A percentile compares a stretch with the other conserved stretches of the same genome.
Evolutionary conservation across 2,113 vertebrate genomes (phyloP).

Genomic region (Pseudonaja textilis): DNA sequence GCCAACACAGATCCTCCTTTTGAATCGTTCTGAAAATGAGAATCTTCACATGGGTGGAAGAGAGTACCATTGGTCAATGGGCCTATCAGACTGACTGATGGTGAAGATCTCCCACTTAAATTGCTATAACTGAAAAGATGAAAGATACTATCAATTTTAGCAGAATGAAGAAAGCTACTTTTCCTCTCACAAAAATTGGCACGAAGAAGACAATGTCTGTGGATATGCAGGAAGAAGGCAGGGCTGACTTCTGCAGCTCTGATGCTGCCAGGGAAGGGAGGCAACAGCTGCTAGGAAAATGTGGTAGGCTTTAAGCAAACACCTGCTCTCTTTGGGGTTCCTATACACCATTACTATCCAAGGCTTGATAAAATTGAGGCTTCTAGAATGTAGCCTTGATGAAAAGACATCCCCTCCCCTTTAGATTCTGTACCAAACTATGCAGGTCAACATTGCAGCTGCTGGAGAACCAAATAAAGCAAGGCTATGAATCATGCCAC

Average conservation of each 20-base stretch:
- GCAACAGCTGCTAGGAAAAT: slow-evolving; percentile 10
- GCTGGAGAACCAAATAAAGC: neutral
- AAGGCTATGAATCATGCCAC: neutral
- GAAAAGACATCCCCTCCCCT: neutral
- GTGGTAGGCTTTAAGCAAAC: neutral
- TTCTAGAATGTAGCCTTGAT: neutral
- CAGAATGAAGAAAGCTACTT: neutral
- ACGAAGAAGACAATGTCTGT: neutral
- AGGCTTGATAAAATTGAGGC: neutral
- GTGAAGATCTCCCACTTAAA: neutral
- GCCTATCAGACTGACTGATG: neutral
- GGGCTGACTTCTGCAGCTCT: neutral
- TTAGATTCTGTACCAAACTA: neutral
- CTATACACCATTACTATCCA: neutral
- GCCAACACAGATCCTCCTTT: neutral
- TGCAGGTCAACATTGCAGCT: neutral
- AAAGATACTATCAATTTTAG: neutral
- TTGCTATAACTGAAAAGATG: neutral
- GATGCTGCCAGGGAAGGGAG: neutral
- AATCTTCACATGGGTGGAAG: neutral
- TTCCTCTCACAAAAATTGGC: neutral
- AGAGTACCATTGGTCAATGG: neutral
- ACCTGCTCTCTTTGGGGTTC: slow-evolving; percentile 21
- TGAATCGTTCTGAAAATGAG: neutral
- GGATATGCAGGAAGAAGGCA: neutral